Evolutionary conservation across 2,113 vertebrate genomes (phyloP).

Genomic region (Sceloporus tristichus): DNA sequence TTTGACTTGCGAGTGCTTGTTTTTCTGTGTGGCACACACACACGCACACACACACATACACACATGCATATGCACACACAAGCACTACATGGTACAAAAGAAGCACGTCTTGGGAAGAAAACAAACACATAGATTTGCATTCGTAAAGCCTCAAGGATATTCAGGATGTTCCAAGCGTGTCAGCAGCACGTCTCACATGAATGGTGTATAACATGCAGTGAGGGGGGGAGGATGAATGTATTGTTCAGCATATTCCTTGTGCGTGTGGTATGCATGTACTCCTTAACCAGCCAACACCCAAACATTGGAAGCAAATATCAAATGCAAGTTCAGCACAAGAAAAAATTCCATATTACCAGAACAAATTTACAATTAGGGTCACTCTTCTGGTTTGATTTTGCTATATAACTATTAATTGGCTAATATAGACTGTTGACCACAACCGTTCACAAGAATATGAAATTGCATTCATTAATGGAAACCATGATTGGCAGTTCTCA

Average conservation of each 20-base stretch:
- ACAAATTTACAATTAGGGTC: slow-evolving; percentile 47
- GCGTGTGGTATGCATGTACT: slow-evolving; percentile 70
- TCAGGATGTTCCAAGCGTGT: slow-evolving; percentile 60
- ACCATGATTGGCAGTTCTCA: not conserved
- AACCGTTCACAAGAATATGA: too few species aligned
- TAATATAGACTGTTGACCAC: not conserved
- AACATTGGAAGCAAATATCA: slow-evolving; percentile 39
- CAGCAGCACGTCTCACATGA: slow-evolving; percentile 70
- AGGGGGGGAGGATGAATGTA: slow-evolving; percentile 47
- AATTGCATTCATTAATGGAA: not conserved
- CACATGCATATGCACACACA: not conserved
- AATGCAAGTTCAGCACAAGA: slow-evolving; percentile 54
- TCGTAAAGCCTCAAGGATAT: slow-evolving; percentile 34
- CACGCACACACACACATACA: not conserved
- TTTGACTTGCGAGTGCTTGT: accelerated
- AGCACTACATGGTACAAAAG: slow-evolving; percentile 30
- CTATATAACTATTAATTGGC: not conserved
- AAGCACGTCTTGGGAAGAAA: slow-evolving; percentile 41
- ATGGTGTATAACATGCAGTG: slow-evolving; percentile 34
- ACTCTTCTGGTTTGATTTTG: not conserved
- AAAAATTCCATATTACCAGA: slow-evolving; percentile 36
- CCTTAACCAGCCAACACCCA: slow-evolving; percentile 63
- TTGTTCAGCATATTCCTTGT: slow-evolving; percentile 32
- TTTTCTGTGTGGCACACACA: accelerated
- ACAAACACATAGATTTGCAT: slow-evolving; percentile 24